A percentile compares a stretch with the other conserved stretches of the same genome.
Conservation (phyloP, 2,113 vertebrate genomes). For the Pituophis catenifer region DNA sequence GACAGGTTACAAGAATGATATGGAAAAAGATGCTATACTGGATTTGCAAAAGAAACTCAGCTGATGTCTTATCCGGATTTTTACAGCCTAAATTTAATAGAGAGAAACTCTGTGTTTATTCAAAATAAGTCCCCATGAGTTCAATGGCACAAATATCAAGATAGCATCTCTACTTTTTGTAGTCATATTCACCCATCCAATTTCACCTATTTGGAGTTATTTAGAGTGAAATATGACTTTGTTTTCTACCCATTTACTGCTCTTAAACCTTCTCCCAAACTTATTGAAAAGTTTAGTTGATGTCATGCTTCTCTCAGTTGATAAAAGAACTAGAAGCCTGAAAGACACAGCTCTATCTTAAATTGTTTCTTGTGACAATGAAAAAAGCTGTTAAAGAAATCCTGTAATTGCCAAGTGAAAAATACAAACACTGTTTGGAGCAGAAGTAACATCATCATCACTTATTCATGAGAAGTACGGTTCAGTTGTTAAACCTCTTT, state of each 20-base stretch:
- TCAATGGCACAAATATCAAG: background rate
- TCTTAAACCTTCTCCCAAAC: background rate
- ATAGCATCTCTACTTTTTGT: background rate
- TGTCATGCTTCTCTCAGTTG: background rate
- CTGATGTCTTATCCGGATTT: background rate
- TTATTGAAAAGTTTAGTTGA: background rate
- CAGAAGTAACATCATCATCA: background rate
- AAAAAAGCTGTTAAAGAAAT: background rate
- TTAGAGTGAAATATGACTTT: background rate
- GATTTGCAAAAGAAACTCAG: background rate
- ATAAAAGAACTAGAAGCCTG: background rate
- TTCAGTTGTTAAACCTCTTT: background rate
- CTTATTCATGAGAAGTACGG: background rate
- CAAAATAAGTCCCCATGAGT: background rate
- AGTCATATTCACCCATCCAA: background rate
- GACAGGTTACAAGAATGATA: background rate
- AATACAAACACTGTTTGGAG: background rate
- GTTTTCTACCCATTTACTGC: background rate
- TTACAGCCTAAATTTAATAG: background rate
- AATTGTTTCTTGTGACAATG: background rate
- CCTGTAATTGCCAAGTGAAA: background rate
- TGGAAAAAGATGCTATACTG: background rate
- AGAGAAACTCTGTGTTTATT: background rate
- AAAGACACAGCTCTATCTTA: background rate
- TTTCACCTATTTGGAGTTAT: background rate